Percentiles rank a stretch among this genome's conserved stretches.
These are phyloP conservation scores for Sycophila texana DNA, from an alignment of 2,888 invertebrate genomes.

Conservation along the genomic window DNA sequence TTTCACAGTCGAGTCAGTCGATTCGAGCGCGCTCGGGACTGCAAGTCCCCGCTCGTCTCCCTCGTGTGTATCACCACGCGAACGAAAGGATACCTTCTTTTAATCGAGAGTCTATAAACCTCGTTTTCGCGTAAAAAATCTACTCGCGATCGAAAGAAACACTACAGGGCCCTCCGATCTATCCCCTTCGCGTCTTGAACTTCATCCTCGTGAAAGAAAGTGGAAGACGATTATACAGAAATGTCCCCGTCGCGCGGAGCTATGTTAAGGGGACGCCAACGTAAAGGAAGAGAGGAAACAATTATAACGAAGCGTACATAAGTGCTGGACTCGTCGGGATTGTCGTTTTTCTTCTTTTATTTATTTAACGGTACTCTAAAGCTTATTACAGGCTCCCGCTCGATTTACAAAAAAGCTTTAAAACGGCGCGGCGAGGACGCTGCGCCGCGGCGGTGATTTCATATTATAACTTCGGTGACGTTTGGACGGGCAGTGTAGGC, in stretches of 20 bases:
- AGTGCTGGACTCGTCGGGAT: conserved; percentile 6
- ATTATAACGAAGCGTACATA: not conserved
- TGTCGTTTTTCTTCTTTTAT: not conserved
- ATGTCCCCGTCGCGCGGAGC: too few relatives aligned
- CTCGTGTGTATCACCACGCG: not conserved
- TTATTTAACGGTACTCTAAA: conserved; percentile 12
- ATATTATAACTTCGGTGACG: not conserved
- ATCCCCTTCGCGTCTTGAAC: too few relatives aligned
- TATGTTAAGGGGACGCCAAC: not conserved
- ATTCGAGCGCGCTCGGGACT: conserved; percentile 8
- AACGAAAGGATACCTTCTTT: not conserved
- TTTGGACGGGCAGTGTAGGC: conserved; percentile 71
- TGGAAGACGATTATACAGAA: too few relatives aligned
- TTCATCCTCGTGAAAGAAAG: too few relatives aligned
- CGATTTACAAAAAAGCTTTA: conserved; percentile 45
- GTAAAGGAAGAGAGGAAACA: not conserved
- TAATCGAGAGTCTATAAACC: too few relatives aligned
- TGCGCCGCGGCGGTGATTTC: not conserved
- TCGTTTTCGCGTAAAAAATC: too few relatives aligned
- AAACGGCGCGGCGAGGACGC: not conserved
- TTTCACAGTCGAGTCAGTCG: conserved; percentile 44
- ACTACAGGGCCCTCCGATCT: too few relatives aligned
- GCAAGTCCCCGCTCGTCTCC: not conserved
- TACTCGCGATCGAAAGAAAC: too few relatives aligned
- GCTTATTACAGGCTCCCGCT: not conserved